Evolutionary conservation across 2,888 invertebrate species (phyloP), one percentile per base, ranked within the genome.

Genomic region (Apamea monoglypha): DNA sequence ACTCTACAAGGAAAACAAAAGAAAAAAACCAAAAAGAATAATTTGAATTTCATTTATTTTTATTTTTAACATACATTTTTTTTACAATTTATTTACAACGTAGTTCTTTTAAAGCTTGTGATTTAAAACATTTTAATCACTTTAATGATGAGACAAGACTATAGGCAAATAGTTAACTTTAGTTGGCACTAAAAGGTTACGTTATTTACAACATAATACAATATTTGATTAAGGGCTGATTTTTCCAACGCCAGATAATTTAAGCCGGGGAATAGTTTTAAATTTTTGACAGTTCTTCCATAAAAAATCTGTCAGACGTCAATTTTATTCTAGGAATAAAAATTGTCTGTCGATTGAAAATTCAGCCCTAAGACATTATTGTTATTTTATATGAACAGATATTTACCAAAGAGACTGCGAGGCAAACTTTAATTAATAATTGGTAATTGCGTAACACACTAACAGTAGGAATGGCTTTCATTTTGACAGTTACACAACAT

Each of bases 81-180:
- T 88, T 78, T 83, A 89, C 87, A 88, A 12, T 59, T 78, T 82
- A 87, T 89, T 80, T 87, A 88, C 88, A 88, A 80, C 14, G 47
- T 84, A 21, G 18, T 61, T 32, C 78, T 84, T 81, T 89, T 91
- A 92, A 91, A 91, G 90, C 92, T 91, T 80, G 59, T 69, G 44
- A 36, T n/a, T 40, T 40, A 7, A 61, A 61, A 36, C 10, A 32
- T 69, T 56, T n/a, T 18, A 7, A 61, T 66, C 40, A 73, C 59
- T 61, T 47, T 67, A 2, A 61, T 36, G n/a, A n/a, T 36, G 32
- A 76, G n/a, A 56, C 25, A 36, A 32, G 1, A n/a, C 1, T n/a
- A 36, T 12, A n/a, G 12, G 25, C 6, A n/a, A 80, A 44, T 16
- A 68, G 16, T 44, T 16, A 53, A 44, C 50, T 70, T 50, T 21